Evolutionary conservation across 2,113 vertebrate genomes (phyloP).

Genomic region (Uropsilus gracilis): DNA sequence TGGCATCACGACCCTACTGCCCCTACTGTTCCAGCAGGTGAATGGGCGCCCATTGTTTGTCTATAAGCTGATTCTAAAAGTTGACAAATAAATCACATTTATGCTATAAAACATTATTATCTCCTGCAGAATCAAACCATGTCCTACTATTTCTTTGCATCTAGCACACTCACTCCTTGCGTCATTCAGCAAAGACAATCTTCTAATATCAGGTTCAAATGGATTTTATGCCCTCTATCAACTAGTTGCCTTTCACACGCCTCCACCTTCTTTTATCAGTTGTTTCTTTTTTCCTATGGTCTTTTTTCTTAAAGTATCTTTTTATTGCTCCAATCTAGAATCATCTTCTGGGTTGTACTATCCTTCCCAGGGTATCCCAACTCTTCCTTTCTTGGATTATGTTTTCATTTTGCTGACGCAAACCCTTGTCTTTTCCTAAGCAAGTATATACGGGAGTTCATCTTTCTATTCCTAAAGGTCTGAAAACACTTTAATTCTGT

Average conservation of each 20-base stretch:
- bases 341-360: background rate
- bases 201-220: background rate
- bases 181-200: background rate
- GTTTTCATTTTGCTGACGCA: background rate
- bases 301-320: background rate
- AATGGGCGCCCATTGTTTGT: background rate
- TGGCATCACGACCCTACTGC: background rate
- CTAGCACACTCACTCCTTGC: background rate
- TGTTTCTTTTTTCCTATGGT: background rate
- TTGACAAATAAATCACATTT: background rate
- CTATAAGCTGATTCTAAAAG: background rate
- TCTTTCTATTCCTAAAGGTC: background rate
- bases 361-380: background rate
- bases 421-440: background rate
- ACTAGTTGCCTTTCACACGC: background rate
- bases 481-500: slow-evolving; percentile 7
- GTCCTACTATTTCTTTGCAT: background rate
- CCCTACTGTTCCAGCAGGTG: too few species aligned
- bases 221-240: background rate
- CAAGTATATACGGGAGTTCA: background rate
- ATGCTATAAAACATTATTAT: background rate
- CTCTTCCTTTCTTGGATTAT: background rate
- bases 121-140: background rate
- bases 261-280: background rate
- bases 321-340: background rate